Conservation (phyloP, 37 sponge, comb jelly and placozoan genomes). For the Chondrilla cf. caribensis region DNA sequence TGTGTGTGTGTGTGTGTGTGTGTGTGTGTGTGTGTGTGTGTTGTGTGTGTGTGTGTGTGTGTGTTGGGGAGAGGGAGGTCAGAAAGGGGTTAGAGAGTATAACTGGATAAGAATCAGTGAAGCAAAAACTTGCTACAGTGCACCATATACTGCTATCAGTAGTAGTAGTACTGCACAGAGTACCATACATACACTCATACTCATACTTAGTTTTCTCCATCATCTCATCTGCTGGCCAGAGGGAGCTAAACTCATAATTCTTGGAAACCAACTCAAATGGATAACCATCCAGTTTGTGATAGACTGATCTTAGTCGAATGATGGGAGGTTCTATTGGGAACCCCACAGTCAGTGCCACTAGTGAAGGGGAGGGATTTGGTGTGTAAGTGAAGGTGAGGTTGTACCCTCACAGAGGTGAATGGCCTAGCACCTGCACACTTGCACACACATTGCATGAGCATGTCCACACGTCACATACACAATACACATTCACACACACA, state of each 20-base stretch:
- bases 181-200: neutral
- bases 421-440: neutral
- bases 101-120: too few relatives aligned
- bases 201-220: slow-evolving; percentile 53
- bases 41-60: too few relatives aligned
- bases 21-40: too few relatives aligned
- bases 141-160: too few relatives aligned
- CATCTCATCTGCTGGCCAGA: slow-evolving; percentile 69
- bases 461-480: neutral
- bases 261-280: slow-evolving; percentile 48
- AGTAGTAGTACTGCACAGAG: too few relatives aligned
- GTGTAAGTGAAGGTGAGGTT: neutral
- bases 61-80: too few relatives aligned
- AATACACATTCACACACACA: neutral
- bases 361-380: neutral
- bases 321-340: slow-evolving; percentile 61
- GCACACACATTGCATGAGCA: neutral
- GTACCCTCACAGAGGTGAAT: neutral
- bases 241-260: slow-evolving; percentile 69
- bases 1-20: too few relatives aligned
- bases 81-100: too few relatives aligned
- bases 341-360: slow-evolving; percentile 53
- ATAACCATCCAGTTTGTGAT: slow-evolving; percentile 45
- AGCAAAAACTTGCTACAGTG: too few relatives aligned
- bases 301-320: slow-evolving; percentile 55